phyloP scores from a whole-genome alignment of 2,113 vertebrate species.

The Tenrec ecaudatus region DNA sequence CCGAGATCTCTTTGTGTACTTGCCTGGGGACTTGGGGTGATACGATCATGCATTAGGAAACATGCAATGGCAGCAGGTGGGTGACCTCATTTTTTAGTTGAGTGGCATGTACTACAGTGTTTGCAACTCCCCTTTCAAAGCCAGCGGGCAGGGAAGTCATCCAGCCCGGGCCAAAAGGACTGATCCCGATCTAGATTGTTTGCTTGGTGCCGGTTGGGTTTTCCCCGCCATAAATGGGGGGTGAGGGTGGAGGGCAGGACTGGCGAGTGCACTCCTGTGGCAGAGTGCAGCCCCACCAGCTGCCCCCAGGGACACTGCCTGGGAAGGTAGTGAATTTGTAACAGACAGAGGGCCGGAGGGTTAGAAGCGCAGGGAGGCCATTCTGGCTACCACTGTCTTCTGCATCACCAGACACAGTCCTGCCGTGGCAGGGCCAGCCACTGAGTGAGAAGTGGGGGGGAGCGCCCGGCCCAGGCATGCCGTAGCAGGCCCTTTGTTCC shows the following conservation, averaged over 20 bases:
- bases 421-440: fast-evolving
- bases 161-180: conserved; percentile 50
- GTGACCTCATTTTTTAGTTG: conserved; percentile 62
- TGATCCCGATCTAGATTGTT: conserved; percentile 61
- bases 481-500: not conserved
- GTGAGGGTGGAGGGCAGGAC: not conserved
- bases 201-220: not conserved
- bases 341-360: not conserved
- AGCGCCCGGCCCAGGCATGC: not conserved
- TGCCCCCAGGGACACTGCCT: not conserved
- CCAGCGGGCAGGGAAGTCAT: conserved; percentile 33
- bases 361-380: not conserved
- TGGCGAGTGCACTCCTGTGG: not conserved
- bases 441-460: not conserved
- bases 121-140: conserved; percentile 64
- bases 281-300: not conserved
- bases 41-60: conserved; percentile 48
- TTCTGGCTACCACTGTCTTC: too few species aligned
- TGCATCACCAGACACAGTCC: fast-evolving
- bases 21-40: conserved; percentile 12
- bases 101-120: conserved; percentile 35
- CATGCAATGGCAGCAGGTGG: not conserved
- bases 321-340: not conserved
- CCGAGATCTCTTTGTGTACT: not conserved
- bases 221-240: not conserved